phyloP scores from a whole-genome alignment of 92 coral and sea anemone genomes.

The Hydrozoanthus gracilis region DNA sequence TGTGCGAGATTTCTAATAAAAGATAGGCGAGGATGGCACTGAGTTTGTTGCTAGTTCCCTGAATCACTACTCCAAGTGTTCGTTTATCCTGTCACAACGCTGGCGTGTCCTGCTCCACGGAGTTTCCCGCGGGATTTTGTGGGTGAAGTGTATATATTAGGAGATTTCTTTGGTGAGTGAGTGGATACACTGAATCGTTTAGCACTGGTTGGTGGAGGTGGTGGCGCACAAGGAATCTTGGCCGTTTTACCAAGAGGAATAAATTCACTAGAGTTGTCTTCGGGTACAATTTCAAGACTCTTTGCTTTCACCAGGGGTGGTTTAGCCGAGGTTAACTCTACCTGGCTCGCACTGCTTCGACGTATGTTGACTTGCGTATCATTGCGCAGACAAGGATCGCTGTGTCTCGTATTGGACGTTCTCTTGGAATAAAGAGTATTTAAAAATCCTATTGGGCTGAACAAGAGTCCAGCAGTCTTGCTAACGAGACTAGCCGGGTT shows the following conservation, averaged over 20 bases:
- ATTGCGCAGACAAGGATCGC: conserved; percentile 43
- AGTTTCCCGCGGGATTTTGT: conserved; percentile 31
- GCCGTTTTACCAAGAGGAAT: background rate
- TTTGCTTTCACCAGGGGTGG: conserved; percentile 57
- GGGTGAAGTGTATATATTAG: background rate
- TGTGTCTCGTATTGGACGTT: conserved; percentile 45
- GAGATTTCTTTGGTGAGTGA: conserved; percentile 6
- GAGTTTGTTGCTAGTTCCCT: too few relatives aligned
- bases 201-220: conserved; percentile 21
- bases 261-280: conserved; percentile 41
- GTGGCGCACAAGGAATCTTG: conserved; percentile 38
- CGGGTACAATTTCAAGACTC: conserved; percentile 80
- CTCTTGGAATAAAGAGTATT: conserved; percentile 53
- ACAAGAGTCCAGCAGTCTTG: conserved; percentile 92
- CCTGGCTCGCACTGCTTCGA: background rate
- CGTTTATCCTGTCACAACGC: conserved; percentile 8
- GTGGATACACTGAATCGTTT: background rate
- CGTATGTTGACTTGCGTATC: background rate
- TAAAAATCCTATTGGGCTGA: conserved; percentile 75
- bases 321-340: conserved; percentile 13
- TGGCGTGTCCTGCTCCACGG: conserved; percentile 21
- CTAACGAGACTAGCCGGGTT: conserved; percentile 73
- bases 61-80: too few relatives aligned
- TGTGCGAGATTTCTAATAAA: too few relatives aligned
- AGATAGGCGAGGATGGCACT: too few relatives aligned